Evolutionary conservation across 2,113 vertebrate genomes (phyloP), one percentile per base, ranked within the genome.

Genomic region (Megaleporinus macrocephalus): DNA sequence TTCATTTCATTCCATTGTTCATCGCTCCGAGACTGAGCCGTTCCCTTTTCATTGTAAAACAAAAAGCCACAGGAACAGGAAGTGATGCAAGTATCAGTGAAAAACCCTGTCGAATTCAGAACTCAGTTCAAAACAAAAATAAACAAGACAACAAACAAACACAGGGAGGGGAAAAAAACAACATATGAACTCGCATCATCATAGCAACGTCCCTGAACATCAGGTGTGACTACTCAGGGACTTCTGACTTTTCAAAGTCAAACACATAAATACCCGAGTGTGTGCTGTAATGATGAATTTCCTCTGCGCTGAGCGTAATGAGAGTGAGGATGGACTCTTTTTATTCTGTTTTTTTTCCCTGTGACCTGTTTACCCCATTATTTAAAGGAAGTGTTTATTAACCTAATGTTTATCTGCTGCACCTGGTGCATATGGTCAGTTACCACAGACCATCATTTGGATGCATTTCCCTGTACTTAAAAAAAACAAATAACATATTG

Each of bases 11-110:
- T 9, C 33, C 10, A 41, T 75, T 75, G 30, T 24, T 26, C 36
- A 27, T 30, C 71, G 27, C 4, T 29, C 11, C 49, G 33, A 55
- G 16, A 12, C 29, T 22, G 26, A 55, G 26, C 20, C 70, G 14
- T 62, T 62, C 73, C 57, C 57, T 59, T 59, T 36, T 59, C 29
- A 59, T n/a, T 75, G 51, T 26, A 61, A 84, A 62, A 66, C 44
- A 81, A 18, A 57, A 66, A 55, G 74, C 18, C 22, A 66, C 73
- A 72, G 73, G 70, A 55, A 41, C 30, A 24, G 65, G 65, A 68
- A 53, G 55, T 26, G 30, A 47, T 36, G 66, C 27, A 55, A 26
- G 2, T 47, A 76, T 27, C 29, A 30, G 16, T 41, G 1, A 41
- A 66, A 66, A 73, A 75, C 22, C 47, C 47, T 65, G 29, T 55